Conservation (phyloP, 2,113 vertebrate species). For the Andinoacara biseriatus region DNA sequence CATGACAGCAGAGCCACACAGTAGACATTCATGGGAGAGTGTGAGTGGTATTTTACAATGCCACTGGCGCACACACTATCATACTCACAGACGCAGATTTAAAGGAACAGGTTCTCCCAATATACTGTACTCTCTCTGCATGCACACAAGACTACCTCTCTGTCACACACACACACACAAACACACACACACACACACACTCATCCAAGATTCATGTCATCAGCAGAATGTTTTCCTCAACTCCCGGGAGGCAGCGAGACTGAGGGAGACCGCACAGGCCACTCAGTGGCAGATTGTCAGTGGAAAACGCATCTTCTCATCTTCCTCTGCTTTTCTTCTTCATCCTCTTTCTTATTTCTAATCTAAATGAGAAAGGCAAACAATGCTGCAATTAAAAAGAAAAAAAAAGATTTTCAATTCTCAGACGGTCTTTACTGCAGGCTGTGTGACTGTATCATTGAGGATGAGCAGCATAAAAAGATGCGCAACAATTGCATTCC, state of each 20-base stretch:
- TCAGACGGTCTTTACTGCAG: not conserved
- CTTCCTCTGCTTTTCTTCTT: not conserved
- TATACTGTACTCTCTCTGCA: not conserved
- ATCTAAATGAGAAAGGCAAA: not conserved
- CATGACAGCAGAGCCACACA: slow-evolving; percentile 12
- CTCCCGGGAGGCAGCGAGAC: not conserved
- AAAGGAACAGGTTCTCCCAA: slow-evolving; percentile 6
- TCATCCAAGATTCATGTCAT: slow-evolving; percentile 54
- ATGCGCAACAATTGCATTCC: not conserved
- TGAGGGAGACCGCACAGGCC: slow-evolving; percentile 1
- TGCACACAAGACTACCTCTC: not conserved
- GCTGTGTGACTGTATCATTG: not conserved
- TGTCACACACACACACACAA: not conserved
- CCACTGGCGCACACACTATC: slow-evolving; percentile 15
- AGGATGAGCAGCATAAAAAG: not conserved
- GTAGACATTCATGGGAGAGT: not conserved
- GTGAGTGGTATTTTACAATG: not conserved
- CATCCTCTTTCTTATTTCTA: slow-evolving; percentile 25
- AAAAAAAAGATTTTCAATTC: not conserved
- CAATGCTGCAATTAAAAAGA: not conserved
- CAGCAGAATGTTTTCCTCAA: slow-evolving; percentile 25
- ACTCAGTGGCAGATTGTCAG: slow-evolving; percentile 1
- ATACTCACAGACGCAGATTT: slow-evolving; percentile 3
- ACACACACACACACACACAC: not conserved
- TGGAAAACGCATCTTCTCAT: slow-evolving; percentile 3